Evolutionary conservation across 2,797 vertebrate genomes (phyloP).

Genomic region (Mycteria americana): DNA sequence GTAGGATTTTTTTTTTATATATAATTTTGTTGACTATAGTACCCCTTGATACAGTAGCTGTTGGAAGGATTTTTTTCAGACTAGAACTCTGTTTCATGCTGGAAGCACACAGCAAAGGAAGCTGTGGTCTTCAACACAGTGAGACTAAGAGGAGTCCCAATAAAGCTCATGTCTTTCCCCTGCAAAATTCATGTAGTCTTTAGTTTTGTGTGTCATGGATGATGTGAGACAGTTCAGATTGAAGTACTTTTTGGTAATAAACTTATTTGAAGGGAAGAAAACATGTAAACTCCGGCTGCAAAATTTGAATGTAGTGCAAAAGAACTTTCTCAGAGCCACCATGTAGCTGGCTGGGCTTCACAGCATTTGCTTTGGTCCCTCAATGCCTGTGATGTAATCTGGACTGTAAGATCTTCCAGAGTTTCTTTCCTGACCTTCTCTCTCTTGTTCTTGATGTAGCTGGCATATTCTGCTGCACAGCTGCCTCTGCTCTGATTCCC

Average conservation of each 20-base stretch:
- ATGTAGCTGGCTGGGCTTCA: neutral
- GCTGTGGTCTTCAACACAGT: neutral
- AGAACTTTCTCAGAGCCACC: neutral
- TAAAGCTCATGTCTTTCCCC: neutral
- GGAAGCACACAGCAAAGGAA: neutral
- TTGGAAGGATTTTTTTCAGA: neutral
- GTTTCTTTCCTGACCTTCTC: slow-evolving; percentile 31
- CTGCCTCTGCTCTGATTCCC: slow-evolving; percentile 34
- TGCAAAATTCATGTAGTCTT: neutral
- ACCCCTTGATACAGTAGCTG: neutral
- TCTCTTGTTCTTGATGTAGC: slow-evolving; percentile 22
- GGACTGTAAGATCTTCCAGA: neutral
- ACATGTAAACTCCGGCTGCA: neutral
- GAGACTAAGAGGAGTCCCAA: neutral
- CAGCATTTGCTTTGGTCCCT: neutral
- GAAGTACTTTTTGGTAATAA: neutral
- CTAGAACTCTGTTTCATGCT: neutral
- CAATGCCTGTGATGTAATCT: neutral
- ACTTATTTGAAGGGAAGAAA: neutral
- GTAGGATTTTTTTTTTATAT: neutral
- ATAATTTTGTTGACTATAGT: neutral
- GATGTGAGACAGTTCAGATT: neutral
- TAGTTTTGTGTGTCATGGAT: neutral
- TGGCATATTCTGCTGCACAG: slow-evolving; percentile 12
- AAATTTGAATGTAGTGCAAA: neutral